Percentiles rank a stretch among this genome's conserved stretches.
These are phyloP conservation scores for Pipa parva DNA, from an alignment of 2,113 vertebrate species.

Conservation along the genomic window DNA sequence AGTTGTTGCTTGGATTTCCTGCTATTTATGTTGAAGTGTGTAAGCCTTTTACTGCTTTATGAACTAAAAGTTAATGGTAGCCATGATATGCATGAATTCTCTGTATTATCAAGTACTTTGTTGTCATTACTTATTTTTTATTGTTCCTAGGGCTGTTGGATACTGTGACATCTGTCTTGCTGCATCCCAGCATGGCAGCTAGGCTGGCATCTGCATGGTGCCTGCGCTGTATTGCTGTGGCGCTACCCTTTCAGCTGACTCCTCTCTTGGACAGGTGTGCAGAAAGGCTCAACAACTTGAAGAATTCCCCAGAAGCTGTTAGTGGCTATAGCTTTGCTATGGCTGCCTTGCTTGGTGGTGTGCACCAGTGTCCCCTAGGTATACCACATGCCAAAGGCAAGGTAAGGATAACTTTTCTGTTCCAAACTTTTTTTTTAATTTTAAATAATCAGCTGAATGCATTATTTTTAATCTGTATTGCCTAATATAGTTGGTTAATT, in stretches of 20 bases:
- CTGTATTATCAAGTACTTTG: neutral
- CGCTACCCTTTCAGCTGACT: slow-evolving; percentile 88
- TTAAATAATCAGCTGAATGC: no score
- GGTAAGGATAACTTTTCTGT: slow-evolving; percentile 74
- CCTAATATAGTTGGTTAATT: no score
- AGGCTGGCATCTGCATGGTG: slow-evolving; percentile 93
- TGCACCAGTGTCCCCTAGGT: slow-evolving; percentile 93
- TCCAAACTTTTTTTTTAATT: no score
- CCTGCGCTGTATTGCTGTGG: slow-evolving; percentile 90
- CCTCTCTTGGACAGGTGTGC: slow-evolving; percentile 90
- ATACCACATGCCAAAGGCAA: slow-evolving; percentile 97
- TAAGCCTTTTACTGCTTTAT: no score
- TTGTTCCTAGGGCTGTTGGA: slow-evolving; percentile 78
- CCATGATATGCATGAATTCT: no score
- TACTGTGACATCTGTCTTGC: slow-evolving; percentile 90
- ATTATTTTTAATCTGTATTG: no score
- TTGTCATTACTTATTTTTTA: slow-evolving; percentile 20
- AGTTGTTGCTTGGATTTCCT: no score
- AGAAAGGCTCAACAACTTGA: slow-evolving; percentile 92
- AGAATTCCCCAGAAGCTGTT: slow-evolving; percentile 94
- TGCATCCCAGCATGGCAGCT: slow-evolving; percentile 97
- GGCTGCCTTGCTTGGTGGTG: slow-evolving; percentile 91
- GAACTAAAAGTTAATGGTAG: no score
- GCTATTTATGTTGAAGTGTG: no score
- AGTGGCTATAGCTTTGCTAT: slow-evolving; percentile 98